These are phyloP conservation scores for Pungitius pungitius DNA, from an alignment of 2,113 vertebrate genomes.

Conservation along the genomic window DNA sequence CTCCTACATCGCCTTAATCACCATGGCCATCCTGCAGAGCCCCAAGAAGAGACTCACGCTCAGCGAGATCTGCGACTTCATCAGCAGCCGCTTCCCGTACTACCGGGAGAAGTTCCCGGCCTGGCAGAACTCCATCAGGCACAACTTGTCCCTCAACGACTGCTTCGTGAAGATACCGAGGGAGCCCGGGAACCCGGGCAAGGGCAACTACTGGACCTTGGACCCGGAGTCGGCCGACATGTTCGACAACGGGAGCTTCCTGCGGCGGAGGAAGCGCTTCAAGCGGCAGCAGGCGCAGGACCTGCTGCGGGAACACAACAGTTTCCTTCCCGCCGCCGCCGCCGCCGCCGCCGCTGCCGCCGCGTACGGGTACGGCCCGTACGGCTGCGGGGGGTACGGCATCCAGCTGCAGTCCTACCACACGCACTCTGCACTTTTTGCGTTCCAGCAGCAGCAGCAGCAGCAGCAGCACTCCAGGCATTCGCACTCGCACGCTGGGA, in stretches of 20 bases:
- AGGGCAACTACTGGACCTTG: conserved; percentile 93
- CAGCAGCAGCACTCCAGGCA: conserved; percentile 74
- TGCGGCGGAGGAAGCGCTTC: conserved; percentile 91
- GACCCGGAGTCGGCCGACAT: conserved; percentile 92
- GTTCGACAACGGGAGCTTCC: conserved; percentile 93
- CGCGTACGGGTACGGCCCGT: conserved; percentile 86
- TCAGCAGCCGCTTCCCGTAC: conserved; percentile 88
- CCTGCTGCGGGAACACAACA: conserved; percentile 82
- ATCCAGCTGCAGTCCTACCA: conserved; percentile 91
- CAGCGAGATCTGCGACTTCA: conserved; percentile 90
- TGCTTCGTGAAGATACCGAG: conserved; percentile 89
- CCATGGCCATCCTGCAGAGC: conserved; percentile 94
- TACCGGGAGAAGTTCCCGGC: conserved; percentile 89
- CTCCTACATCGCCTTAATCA: conserved; percentile 95
- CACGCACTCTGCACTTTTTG: conserved; percentile 87
- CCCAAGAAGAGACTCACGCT: conserved; percentile 93
- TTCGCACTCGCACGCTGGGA: conserved; percentile 75
- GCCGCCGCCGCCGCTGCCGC: conserved; percentile 48
- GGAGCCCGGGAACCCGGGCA: conserved; percentile 90
- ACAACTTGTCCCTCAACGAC: conserved; percentile 88
- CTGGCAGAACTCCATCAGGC: conserved; percentile 89
- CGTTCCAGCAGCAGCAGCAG: conserved; percentile 86
- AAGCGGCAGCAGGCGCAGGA: conserved; percentile 89
- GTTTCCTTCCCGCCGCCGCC: conserved; percentile 80
- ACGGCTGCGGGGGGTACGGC: conserved; percentile 89